Conservation (phyloP, 2,888 invertebrate species). For the Aporophyla lueneburgensis region DNA sequence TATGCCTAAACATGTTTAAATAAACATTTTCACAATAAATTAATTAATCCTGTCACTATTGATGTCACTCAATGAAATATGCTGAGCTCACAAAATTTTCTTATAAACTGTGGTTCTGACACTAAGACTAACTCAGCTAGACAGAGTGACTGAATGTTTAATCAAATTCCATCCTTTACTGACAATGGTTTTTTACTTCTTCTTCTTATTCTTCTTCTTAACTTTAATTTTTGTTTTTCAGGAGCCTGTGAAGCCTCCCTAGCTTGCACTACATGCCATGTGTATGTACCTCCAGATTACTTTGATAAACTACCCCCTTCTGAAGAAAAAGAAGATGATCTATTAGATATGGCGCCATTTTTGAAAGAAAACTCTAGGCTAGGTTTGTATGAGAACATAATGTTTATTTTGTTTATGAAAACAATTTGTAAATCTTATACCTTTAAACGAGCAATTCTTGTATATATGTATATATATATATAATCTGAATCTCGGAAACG, state of each 20-base stretch:
- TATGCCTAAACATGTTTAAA: neutral
- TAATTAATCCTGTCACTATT: neutral
- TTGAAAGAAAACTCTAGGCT: slow-evolving; percentile 98
- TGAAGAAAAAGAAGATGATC: slow-evolving; percentile 98
- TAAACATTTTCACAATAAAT: neutral
- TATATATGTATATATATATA: too few relatives aligned
- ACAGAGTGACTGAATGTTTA: neutral
- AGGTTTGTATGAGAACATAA: slow-evolving; percentile 85
- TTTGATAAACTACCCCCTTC: slow-evolving; percentile 94
- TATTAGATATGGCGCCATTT: slow-evolving; percentile 99
- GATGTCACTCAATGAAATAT: neutral
- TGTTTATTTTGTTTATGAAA: neutral
- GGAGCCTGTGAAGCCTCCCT: slow-evolving; percentile 99
- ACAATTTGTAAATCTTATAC: neutral
- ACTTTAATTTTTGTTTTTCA: slow-evolving; percentile 73
- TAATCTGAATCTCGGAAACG: too few relatives aligned
- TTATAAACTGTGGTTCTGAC: neutral
- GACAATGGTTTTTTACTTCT: too few relatives aligned
- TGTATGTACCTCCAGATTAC: slow-evolving; percentile 96
- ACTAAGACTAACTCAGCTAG: neutral
- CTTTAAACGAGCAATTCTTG: too few relatives aligned
- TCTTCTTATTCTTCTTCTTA: too few relatives aligned
- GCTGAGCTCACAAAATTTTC: neutral
- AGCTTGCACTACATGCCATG: slow-evolving; percentile 99
- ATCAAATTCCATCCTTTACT: neutral